Conservation (phyloP, 1,140 invertebrate genomes). For the Drosophila bipectinata region DNA sequence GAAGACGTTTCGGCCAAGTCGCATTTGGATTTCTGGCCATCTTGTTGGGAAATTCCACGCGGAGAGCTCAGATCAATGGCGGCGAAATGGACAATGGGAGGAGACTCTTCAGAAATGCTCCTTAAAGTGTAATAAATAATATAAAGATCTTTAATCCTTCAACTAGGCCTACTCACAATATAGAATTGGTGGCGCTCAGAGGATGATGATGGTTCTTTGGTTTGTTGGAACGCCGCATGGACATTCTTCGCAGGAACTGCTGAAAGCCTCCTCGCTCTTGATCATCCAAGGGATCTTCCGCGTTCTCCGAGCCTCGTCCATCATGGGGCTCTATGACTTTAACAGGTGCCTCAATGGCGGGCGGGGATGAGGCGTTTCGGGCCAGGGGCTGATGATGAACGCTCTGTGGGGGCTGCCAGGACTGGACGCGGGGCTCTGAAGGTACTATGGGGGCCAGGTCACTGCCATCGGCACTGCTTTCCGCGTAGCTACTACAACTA, state of each 20-base stretch:
- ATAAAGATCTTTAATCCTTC: neutral
- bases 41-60: constrained; percentile 25
- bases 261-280: constrained; percentile 69
- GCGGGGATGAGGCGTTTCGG: constrained; percentile 76
- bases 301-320: neutral
- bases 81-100: constrained; percentile 56
- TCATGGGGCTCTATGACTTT: neutral
- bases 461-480: constrained; percentile 54
- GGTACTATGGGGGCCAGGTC: constrained; percentile 17
- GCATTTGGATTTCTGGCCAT: constrained; percentile 16
- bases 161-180: constrained; percentile 51
- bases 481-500: constrained; percentile 66
- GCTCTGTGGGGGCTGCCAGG: constrained; percentile 50
- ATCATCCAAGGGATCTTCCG: constrained; percentile 12
- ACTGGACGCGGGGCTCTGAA: constrained; percentile 37
- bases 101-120: constrained; percentile 75
- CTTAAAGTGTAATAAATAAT: constrained; percentile 23
- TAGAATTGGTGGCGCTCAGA: constrained; percentile 72
- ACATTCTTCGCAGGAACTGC: constrained; percentile 81
- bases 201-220: constrained; percentile 67
- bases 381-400: constrained; percentile 58
- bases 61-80: constrained; percentile 42
- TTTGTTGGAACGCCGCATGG: constrained; percentile 76
- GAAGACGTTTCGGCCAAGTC: neutral
- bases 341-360: constrained; percentile 49